Base-by-base conservation (phyloP, 2,113 vertebrate species). In the Corythornis vintsioides region DNA sequence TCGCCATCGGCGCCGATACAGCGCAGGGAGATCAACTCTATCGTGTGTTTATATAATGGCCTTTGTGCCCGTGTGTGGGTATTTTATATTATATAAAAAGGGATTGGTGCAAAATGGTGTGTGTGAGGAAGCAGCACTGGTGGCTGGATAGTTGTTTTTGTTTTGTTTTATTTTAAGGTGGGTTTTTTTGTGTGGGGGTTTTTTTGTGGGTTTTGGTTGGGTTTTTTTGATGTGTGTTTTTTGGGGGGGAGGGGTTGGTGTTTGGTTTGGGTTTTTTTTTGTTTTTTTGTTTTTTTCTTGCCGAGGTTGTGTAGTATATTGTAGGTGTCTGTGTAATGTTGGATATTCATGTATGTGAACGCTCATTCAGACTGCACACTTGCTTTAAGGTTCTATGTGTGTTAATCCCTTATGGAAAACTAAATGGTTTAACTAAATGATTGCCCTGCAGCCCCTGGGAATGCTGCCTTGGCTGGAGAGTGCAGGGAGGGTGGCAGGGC, bases 51-150 rank as follows among this genome's bases (percentile, higher is more conserved):
- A 84, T 92, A 95, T 91, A 57, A 95, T 92, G 74, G 95, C 92
- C 97, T 97, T 98, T 97, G 97, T 94, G 96, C 92, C 80, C 94
- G 94, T 94, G 95, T 67, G 69, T 28, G 88, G 92, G 92, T 96
- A 97, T 97, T 97, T 96, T 98, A 95, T 97, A 90, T 96, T 92
- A 97, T 97, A 89, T 97, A 97, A 97, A 97, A 90, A 76, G 92
- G 91, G 92, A 91, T 94, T 91, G 84, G 55, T 83, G 90, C 86
- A 72, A 92, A 94, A 97, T 95, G 96, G 93, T 94, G 91, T 70
- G 86, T 80, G 79, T 88, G 43, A 14, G 78, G 53, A 83, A 91
- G 66, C 90, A 40, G 61, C 1, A 12, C 82, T 73, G 74, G 50
- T 0, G 10, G 80, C 82, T 77, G 77, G 69, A 78, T 83, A 94